phyloP scores from a whole-genome alignment of 2,888 invertebrate genomes.

The Rosalia funebris region DNA sequence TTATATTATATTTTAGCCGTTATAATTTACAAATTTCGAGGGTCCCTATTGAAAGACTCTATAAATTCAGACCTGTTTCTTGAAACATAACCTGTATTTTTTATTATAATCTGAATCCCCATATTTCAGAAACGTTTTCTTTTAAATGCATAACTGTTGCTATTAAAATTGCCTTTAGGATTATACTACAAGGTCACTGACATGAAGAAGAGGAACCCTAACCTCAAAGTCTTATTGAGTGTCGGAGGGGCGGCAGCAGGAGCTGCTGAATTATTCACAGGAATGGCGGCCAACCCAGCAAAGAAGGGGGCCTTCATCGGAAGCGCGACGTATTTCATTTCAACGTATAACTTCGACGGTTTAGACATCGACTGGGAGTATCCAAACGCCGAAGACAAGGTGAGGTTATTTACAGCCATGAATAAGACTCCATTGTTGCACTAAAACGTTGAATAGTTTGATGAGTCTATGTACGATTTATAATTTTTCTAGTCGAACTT shows the following conservation, averaged over 20 bases:
- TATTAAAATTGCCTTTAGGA: too few species aligned
- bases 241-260: slow-evolving; percentile 66
- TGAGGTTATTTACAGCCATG: slow-evolving; percentile 49
- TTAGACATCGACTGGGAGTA: slow-evolving; percentile 79
- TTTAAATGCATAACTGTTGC: too few species aligned
- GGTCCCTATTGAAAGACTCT: too few species aligned
- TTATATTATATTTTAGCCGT: too few species aligned
- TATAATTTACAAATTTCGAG: too few species aligned
- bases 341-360: slow-evolving; percentile 72
- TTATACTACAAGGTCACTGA: slow-evolving; percentile 67
- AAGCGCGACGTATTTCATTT: slow-evolving; percentile 67
- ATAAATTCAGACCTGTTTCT: too few species aligned
- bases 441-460: neutral
- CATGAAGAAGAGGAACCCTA: slow-evolving; percentile 65
- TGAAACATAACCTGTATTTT: too few species aligned
- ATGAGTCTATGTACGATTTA: neutral
- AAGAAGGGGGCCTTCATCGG: slow-evolving; percentile 67
- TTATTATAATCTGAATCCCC: too few species aligned
- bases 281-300: slow-evolving; percentile 43
- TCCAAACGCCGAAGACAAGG: slow-evolving; percentile 68
- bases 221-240: slow-evolving; percentile 68
- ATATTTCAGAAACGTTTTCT: too few species aligned
- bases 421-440: neutral
- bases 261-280: slow-evolving; percentile 11
- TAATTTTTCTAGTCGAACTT: slow-evolving; percentile 50